Base-by-base conservation (phyloP, 1,140 invertebrate species). In the Ooceraea biroi region DNA sequence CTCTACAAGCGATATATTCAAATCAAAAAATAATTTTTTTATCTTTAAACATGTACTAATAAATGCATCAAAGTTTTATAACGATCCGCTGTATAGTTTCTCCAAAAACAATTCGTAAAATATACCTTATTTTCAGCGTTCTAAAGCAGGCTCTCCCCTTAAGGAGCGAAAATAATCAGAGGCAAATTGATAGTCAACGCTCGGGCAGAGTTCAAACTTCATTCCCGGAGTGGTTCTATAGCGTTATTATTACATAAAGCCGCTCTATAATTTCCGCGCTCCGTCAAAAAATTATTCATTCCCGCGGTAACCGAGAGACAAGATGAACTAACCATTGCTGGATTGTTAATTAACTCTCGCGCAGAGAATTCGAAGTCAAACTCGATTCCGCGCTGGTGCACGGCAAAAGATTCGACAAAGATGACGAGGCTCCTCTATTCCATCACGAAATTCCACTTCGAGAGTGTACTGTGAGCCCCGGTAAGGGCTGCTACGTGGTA, bases 401-500 rank as follows among this genome's bases (percentile, higher is more conserved):
- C 17, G 41, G 3, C 63, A 25, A 71, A 71, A 48, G 74, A 65
- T 69, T 44, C 50, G 30, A 41, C 63, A 41, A 17, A 22, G 48
- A 11, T 17, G 10, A 71, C 8, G 48, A 22, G n/a, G n/a, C n/a
- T 14, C 50, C 50, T 80, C 50, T 22, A n/a, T 77, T 46, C 17
- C 30, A 22, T 65, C 22, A 0, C 52, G 36, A 46, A 80, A 71
- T 68, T 71, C 76, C 63, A 36, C 50, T 41, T 41, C 57, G 19
- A 50, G 44, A 46, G 41, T 44, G 36, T 60, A 46, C 41, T 48
- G 57, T 50, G 69, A 46, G 76, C 76, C 25, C 41, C 27, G 19
- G 44, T 50, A 73, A 73, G 68, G 14, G 22, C n/a, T 30, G 73
- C 50, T 58, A 48, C 50, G 83, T 88, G 85, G 86, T 87, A 92